Evolutionary conservation across 1,140 invertebrate species (phyloP).

Genomic region (Heliconius eleuchia): DNA sequence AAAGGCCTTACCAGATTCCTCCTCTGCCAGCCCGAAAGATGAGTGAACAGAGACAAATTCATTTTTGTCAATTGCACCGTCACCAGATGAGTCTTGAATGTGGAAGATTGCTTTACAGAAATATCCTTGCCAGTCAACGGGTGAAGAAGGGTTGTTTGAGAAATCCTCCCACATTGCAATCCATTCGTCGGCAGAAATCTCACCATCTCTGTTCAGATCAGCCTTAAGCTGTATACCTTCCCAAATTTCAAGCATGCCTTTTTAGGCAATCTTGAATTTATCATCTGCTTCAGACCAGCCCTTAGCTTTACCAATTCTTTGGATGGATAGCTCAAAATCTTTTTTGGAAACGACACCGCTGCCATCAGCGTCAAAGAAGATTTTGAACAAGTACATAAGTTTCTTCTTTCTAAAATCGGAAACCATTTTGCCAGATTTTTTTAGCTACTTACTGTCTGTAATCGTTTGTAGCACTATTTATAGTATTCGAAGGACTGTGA

Average conservation of each 20-base stretch:
- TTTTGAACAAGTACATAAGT: constrained; percentile 90
- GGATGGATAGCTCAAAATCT: constrained; percentile 88
- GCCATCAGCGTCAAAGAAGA: constrained; percentile 91
- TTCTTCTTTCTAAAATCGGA: constrained; percentile 93
- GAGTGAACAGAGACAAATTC: constrained; percentile 90
- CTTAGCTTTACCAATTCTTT: constrained; percentile 87
- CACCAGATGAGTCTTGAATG: constrained; percentile 89
- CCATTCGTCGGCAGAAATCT: constrained; percentile 90
- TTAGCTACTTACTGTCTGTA: constrained; percentile 4
- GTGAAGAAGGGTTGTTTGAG: constrained; percentile 85
- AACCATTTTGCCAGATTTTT: constrained; percentile 83
- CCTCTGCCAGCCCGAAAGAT: constrained; percentile 85
- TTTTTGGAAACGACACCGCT: constrained; percentile 90
- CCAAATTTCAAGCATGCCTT: constrained; percentile 89
- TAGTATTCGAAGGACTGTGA: constrained; percentile 24
- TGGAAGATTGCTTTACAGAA: constrained; percentile 93
- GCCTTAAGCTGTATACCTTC: constrained; percentile 87
- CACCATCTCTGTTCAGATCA: constrained; percentile 89
- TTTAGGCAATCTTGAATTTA: constrained; percentile 85
- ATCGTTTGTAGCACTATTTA: constrained; percentile 24
- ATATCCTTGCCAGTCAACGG: constrained; percentile 88
- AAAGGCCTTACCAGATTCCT: constrained; percentile 87
- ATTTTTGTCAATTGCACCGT: constrained; percentile 88
- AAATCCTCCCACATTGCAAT: constrained; percentile 90
- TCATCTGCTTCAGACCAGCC: constrained; percentile 86